Base-by-base conservation (phyloP, 37 sponge, comb jelly and placozoan species). In the Mnemiopsis leidyi region DNA sequence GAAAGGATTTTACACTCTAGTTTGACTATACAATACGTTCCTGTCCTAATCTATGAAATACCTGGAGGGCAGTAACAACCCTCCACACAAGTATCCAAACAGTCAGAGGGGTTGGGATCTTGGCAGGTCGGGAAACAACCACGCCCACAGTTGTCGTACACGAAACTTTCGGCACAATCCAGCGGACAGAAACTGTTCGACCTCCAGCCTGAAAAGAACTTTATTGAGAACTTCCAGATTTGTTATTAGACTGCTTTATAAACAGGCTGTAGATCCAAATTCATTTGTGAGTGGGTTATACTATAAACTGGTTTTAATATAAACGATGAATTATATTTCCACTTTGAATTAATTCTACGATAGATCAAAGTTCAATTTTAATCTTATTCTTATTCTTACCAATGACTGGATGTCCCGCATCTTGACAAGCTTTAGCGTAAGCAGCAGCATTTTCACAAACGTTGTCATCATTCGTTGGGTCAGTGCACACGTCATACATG, bases 41-140 rank as follows among this genome's bases (percentile, higher is more conserved):
- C 61, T 48, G 61, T 48, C 9, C 13, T 48, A 18, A 48, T 48
- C 13, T 48, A 48, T 48, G 61, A 48, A 48, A 13, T 48, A 36
- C 90, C 79, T 31, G 79, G 36, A 1, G 90, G 90, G 25, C 90
- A 85, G 61, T 85, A 85, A 61, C 90, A 85, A 5, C 90, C 90
- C 61, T 85, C 90, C 23, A 39, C 61, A 85, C 90, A 85, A 3
- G 61, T 85, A 21, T 85, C 90, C 90, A n/a, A 9, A 25, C 90
- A 85, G 48, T 85, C 35, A 13, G 1, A 2, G 48, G 90, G 90
- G 30, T 1, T 85, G 3, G 90, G 90, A 7, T 85, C 90, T 18
- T 35, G 25, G 30, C 90, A 85, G 7, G 90, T 85, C 36, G 90
- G 48, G 61, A 24, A 40, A 40, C 90, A 85, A 20, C 48, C 48